Percentiles rank a stretch among this genome's conserved stretches.
phyloP scores from a whole-genome alignment of 2,888 invertebrate species.

The Dicranocentrus wangi region DNA sequence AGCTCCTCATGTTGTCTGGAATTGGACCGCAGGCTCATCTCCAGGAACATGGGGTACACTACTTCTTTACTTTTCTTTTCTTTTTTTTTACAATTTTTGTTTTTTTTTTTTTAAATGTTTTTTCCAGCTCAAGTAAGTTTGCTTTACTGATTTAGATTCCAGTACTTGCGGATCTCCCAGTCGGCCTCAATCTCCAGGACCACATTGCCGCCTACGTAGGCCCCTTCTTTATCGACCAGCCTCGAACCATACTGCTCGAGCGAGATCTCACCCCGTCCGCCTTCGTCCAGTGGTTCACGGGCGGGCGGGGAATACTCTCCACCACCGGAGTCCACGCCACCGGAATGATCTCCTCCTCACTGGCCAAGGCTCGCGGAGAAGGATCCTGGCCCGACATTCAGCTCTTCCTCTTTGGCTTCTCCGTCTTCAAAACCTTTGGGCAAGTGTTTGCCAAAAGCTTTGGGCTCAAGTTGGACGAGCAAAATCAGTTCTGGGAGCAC shows the following conservation, averaged over 20 bases:
- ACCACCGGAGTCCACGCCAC: slow-evolving; percentile 62
- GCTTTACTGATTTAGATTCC: no score
- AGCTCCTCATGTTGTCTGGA: slow-evolving; percentile 45
- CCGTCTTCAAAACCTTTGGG: slow-evolving; percentile 51
- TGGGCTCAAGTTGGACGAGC: slow-evolving; percentile 59
- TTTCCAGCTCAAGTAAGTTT: not conserved
- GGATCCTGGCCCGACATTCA: slow-evolving; percentile 70
- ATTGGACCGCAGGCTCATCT: slow-evolving; percentile 49
- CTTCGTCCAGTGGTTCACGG: slow-evolving; percentile 27
- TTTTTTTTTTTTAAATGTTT: not conserved
- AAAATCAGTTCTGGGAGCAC: slow-evolving; percentile 54
- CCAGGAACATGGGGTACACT: no score
- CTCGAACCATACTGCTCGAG: slow-evolving; percentile 61
- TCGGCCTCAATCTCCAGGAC: slow-evolving; percentile 65
- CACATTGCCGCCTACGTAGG: slow-evolving; percentile 59
- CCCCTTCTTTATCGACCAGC: slow-evolving; percentile 64
- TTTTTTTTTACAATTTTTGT: no score
- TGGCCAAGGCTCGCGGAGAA: slow-evolving; percentile 65
- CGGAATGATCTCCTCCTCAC: slow-evolving; percentile 64
- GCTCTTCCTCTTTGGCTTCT: slow-evolving; percentile 41
- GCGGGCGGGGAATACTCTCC: slow-evolving; percentile 63
- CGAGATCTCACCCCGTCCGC: slow-evolving; percentile 53
- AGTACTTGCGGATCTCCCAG: slow-evolving; percentile 30
- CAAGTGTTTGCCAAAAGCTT: slow-evolving; percentile 53
- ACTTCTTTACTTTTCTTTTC: no score